phyloP scores from a whole-genome alignment of 1,140 invertebrate species.

The Drosophila watanabei region DNA sequence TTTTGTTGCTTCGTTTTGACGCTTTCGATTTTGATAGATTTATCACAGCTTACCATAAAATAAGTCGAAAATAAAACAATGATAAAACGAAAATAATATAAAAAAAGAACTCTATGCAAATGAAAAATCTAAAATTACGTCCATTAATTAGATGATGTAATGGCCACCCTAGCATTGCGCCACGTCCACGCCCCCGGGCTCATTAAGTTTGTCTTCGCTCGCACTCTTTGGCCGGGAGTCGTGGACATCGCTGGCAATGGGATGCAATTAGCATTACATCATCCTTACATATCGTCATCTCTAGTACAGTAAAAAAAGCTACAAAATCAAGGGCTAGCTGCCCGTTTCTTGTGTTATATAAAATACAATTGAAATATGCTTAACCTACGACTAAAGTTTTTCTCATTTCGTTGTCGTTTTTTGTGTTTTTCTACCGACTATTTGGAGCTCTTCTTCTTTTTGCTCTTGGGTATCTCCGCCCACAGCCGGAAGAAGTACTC shows the following conservation, averaged over 20 bases:
- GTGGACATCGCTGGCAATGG: constrained; percentile 54
- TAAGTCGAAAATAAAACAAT: constrained; percentile 56
- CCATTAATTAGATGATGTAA: constrained; percentile 55
- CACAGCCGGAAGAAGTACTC: constrained; percentile 97
- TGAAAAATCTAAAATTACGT: constrained; percentile 54
- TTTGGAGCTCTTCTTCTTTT: constrained; percentile 79
- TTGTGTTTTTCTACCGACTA: constrained; percentile 43
- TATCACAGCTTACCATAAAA: constrained; percentile 82
- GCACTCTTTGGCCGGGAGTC: constrained; percentile 55
- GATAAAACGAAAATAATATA: constrained; percentile 46
- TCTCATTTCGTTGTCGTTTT: constrained; percentile 48
- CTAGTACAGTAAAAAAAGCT: constrained; percentile 68
- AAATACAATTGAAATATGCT: constrained; percentile 75
- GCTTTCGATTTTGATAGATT: constrained; percentile 81
- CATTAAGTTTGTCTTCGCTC: constrained; percentile 78
- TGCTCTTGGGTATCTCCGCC: constrained; percentile 72
- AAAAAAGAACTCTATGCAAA: constrained; percentile 67
- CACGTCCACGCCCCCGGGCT: constrained; percentile 57
- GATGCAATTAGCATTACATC: constrained; percentile 57
- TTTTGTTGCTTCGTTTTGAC: constrained; percentile 59
- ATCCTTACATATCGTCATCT: constrained; percentile 54
- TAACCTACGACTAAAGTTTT: constrained; percentile 70
- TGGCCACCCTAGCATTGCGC: constrained; percentile 32
- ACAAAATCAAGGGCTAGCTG: constrained; percentile 30
- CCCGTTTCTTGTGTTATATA: constrained; percentile 36